Evolutionary conservation across 2,113 vertebrate species (phyloP).

Genomic region (Tauraco erythrolophus): DNA sequence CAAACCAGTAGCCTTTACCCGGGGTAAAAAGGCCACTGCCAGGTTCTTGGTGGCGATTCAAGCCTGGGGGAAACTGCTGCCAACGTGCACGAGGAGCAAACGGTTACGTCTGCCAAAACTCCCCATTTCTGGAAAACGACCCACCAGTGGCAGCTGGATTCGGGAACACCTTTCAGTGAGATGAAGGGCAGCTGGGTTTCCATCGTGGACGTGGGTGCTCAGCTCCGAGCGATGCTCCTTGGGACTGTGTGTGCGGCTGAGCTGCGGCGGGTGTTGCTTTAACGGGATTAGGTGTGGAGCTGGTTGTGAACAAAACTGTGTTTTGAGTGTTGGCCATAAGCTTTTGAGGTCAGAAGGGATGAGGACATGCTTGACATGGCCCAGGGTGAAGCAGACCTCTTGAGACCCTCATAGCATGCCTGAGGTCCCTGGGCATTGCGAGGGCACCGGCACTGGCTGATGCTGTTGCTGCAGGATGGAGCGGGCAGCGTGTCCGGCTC

Average conservation of each 20-base stretch:
- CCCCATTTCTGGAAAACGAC: background rate
- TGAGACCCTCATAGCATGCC: rapidly evolving
- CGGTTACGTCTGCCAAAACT: background rate
- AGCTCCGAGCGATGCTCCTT: rapidly evolving
- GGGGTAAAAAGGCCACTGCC: background rate
- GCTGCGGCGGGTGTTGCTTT: background rate
- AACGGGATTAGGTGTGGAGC: background rate
- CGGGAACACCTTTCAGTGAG: background rate
- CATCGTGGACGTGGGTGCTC: rapidly evolving
- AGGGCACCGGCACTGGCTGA: rapidly evolving
- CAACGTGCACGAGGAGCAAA: background rate
- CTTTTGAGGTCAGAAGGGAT: background rate
- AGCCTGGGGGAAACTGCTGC: background rate
- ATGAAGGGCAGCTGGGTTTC: background rate
- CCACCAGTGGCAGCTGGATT: rapidly evolving
- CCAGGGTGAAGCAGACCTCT: background rate
- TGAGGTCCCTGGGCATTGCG: rapidly evolving
- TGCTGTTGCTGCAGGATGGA: background rate
- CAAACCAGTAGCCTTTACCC: background rate
- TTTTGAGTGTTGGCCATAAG: rapidly evolving
- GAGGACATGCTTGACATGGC: rapidly evolving
- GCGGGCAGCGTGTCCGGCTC: background rate
- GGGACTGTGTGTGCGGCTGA: background rate
- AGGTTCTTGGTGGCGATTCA: background rate
- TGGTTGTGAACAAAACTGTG: background rate